phyloP scores from a whole-genome alignment of 2,113 vertebrate species.

The Pseudopodoces humilis region DNA sequence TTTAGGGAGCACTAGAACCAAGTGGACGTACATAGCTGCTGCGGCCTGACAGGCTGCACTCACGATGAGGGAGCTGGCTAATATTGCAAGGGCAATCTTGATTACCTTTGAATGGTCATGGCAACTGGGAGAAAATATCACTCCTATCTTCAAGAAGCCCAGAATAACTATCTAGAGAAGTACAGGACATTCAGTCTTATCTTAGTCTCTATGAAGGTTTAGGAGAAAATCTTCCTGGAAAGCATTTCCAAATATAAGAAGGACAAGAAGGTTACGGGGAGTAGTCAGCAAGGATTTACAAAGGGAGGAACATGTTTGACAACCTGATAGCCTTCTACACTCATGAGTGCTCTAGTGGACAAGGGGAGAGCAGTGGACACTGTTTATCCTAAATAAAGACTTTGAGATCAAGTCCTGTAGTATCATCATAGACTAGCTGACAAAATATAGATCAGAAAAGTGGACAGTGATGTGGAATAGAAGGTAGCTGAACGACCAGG shows the following conservation, averaged over 20 bases:
- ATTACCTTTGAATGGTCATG: neutral
- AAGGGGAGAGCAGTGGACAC: neutral
- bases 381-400: neutral
- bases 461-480: neutral
- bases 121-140: neutral
- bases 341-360: neutral
- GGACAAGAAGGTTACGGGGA: neutral
- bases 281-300: neutral
- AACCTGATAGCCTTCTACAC: neutral
- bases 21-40: neutral
- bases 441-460: neutral
- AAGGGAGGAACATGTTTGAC: neutral
- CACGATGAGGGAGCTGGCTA: neutral
- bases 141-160: neutral
- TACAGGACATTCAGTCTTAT: neutral
- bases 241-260: neutral
- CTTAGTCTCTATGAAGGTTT: neutral
- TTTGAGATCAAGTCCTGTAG: neutral
- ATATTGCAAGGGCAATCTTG: neutral
- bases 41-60: neutral
- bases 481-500: neutral
- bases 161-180: neutral
- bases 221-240: neutral
- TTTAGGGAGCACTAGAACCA: neutral
- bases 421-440: neutral